A percentile compares a stretch with the other conserved stretches of the same genome.
Evolutionary conservation across 2,113 vertebrate genomes (phyloP).

Genomic region (Tylochromis polylepis): DNA sequence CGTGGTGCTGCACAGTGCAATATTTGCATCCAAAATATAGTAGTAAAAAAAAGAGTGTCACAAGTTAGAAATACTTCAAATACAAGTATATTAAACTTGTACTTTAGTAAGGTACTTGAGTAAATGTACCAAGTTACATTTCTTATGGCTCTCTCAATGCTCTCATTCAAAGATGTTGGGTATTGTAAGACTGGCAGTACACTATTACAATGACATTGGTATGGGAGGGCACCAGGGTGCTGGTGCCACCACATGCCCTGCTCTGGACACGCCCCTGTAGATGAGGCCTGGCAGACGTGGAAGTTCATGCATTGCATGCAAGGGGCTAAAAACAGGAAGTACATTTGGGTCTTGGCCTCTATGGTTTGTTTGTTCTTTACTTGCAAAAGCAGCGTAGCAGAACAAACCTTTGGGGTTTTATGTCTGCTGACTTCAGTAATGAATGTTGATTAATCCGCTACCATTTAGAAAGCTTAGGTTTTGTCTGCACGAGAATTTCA

Average conservation of each 20-base stretch:
- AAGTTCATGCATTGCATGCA: background rate
- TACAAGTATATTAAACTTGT: background rate
- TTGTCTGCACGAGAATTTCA: constrained; percentile 19
- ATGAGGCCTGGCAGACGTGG: background rate
- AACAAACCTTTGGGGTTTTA: constrained; percentile 17
- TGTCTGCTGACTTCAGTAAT: constrained; percentile 25
- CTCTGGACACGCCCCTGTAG: background rate
- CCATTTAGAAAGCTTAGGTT: constrained; percentile 13
- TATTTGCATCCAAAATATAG: background rate
- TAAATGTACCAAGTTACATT: background rate
- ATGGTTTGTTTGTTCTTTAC: constrained; percentile 32
- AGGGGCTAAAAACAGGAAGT: constrained; percentile 38
- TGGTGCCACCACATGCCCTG: background rate
- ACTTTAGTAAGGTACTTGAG: background rate
- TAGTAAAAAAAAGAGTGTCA: background rate
- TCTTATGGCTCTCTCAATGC: background rate
- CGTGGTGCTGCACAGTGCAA: background rate
- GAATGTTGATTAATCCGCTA: constrained; percentile 39
- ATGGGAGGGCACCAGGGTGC: background rate
- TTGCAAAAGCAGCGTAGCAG: constrained; percentile 38
- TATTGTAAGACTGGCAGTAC: background rate
- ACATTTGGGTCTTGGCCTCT: constrained; percentile 16
- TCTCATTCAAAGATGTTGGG: background rate
- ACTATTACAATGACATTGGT: background rate
- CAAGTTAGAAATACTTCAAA: background rate